A percentile compares a stretch with the other conserved stretches of the same genome.
Conservation (phyloP, 2,797 vertebrate species). For the Gouania willdenowi region DNA sequence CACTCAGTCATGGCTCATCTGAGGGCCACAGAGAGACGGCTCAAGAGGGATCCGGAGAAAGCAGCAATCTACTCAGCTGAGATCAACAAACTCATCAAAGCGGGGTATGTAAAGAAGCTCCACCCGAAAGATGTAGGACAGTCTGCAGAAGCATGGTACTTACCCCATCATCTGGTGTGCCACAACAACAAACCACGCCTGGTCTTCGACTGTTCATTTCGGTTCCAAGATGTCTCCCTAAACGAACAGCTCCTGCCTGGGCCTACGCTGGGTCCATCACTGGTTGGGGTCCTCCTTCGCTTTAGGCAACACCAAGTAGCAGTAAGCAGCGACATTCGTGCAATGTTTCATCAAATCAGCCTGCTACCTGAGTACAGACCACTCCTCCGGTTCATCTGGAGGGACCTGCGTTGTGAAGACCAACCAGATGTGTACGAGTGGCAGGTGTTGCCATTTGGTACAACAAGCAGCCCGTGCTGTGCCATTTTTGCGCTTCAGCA, state of each 20-base stretch:
- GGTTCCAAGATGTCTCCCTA: background rate
- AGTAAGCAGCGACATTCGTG: slow-evolving; percentile 1
- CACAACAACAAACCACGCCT: slow-evolving; percentile 8
- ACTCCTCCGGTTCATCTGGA: slow-evolving; percentile 8
- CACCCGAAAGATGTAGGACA: background rate
- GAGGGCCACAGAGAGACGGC: background rate
- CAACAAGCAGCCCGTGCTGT: background rate
- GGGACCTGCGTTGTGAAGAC: too few relatives aligned
- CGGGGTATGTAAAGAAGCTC: background rate
- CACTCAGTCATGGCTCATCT: slow-evolving; percentile 1
- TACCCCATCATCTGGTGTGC: slow-evolving; percentile 7
- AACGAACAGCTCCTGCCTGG: slow-evolving; percentile 6
- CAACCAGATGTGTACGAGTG: too few relatives aligned
- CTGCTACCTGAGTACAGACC: slow-evolving; percentile 7
- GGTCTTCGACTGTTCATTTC: slow-evolving; percentile 19
- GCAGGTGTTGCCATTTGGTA: background rate
- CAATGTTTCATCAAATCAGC: slow-evolving; percentile 10
- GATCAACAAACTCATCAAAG: background rate
- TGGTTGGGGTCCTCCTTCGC: too few relatives aligned
- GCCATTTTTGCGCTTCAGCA: background rate
- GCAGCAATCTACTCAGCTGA: background rate
- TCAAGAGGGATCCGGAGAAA: background rate
- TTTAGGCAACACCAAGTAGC: too few relatives aligned
- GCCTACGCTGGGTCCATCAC: background rate
- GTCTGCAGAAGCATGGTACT: slow-evolving; percentile 12